phyloP scores from a whole-genome alignment of 2,888 invertebrate species.

The Meiosimyza platycephala region DNA sequence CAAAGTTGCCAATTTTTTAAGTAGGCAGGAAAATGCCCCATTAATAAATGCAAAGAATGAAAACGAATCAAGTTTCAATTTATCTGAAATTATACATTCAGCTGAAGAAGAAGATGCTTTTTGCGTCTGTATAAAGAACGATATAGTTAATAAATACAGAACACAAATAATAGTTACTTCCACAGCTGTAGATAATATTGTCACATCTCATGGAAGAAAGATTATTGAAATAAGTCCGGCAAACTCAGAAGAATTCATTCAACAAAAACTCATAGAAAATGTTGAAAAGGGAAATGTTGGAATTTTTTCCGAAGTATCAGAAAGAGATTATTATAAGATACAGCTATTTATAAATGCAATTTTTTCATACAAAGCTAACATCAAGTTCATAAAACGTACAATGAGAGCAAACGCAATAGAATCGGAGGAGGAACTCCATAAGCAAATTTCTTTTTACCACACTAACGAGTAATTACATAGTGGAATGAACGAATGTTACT shows the following conservation, averaged over 20 bases:
- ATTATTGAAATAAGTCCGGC: too few relatives aligned
- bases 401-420: slow-evolving; percentile 9
- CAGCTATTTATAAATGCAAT: slow-evolving; percentile 38
- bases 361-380: slow-evolving; percentile 25
- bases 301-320: slow-evolving; percentile 40
- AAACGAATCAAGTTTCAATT: too few relatives aligned
- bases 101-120: neutral
- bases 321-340: slow-evolving; percentile 39
- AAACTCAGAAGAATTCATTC: too few relatives aligned
- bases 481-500: too few relatives aligned
- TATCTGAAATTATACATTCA: too few relatives aligned
- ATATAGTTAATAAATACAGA: too few relatives aligned
- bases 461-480: slow-evolving; percentile 3
- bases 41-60: too few relatives aligned
- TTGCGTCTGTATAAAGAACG: too few relatives aligned
- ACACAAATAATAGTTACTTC: too few relatives aligned
- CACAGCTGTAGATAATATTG: too few relatives aligned
- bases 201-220: too few relatives aligned
- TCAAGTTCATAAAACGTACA: neutral
- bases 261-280: neutral
- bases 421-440: slow-evolving; percentile 33
- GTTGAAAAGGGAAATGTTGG: neutral
- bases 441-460: slow-evolving; percentile 31
- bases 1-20: slow-evolving; percentile 26
- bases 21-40: slow-evolving; percentile 28